These are phyloP conservation scores for Galagoides demidoff DNA, from an alignment of 2,797 vertebrate genomes.

Conservation along the genomic window DNA sequence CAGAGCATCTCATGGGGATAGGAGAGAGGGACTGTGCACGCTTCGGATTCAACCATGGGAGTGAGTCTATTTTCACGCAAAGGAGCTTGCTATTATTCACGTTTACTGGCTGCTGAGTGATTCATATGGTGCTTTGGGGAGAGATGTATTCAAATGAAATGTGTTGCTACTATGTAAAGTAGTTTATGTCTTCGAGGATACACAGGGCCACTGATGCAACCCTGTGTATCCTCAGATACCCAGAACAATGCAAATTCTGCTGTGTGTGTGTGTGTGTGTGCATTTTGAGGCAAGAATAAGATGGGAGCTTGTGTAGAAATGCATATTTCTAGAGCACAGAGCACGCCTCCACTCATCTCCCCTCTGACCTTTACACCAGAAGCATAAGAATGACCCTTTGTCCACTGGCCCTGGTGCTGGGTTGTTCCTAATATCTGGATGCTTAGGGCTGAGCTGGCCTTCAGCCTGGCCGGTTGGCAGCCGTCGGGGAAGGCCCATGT, in stretches of 20 bases:
- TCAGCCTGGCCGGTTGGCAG: constrained; percentile 86
- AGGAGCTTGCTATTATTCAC: constrained; percentile 81
- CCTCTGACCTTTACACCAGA: constrained; percentile 67
- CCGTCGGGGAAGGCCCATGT: constrained; percentile 85
- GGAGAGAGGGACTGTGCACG: constrained; percentile 44
- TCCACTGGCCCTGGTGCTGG: constrained; percentile 88
- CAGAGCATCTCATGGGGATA: constrained; percentile 10
- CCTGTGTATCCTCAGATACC: too few species aligned
- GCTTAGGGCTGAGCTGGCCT: constrained; percentile 73
- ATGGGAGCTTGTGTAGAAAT: background rate
- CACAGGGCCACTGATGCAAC: constrained; percentile 58
- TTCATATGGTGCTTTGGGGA: constrained; percentile 78
- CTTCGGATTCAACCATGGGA: constrained; percentile 74
- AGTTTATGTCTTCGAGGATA: constrained; percentile 77
- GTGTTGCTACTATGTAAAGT: constrained; percentile 75
- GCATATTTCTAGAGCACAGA: constrained; percentile 29
- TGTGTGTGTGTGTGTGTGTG: background rate
- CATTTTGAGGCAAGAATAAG: background rate
- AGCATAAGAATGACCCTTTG: constrained; percentile 86
- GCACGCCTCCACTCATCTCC: constrained; percentile 21
- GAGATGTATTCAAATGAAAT: constrained; percentile 75
- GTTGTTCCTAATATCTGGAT: constrained; percentile 85
- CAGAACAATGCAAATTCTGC: constrained; percentile 68
- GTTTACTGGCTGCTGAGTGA: constrained; percentile 81
- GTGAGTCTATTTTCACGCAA: constrained; percentile 80